Conservation (phyloP, 1,140 invertebrate genomes). For the Sarcophaga peregrina region DNA sequence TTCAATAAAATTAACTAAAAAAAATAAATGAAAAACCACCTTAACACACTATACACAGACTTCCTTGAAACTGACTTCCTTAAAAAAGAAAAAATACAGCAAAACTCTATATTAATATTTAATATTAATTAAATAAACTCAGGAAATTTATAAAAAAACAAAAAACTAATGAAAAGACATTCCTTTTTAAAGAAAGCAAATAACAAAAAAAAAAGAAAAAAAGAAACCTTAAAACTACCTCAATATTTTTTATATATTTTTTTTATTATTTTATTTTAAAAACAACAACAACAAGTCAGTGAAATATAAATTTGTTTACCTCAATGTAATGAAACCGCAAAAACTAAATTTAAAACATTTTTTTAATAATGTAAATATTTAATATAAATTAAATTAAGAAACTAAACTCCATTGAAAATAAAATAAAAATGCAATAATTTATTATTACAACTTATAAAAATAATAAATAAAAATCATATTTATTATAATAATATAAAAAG, state of each 20-base stretch:
- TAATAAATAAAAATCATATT: background rate
- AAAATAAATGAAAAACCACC: background rate
- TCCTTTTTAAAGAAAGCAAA: conserved; percentile 25
- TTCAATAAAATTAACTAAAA: background rate
- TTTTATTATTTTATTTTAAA: conserved; percentile 10
- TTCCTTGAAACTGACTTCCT: conserved; percentile 32
- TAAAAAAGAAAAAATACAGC: background rate
- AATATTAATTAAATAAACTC: background rate
- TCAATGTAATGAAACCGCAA: background rate
- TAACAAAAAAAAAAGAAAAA: no score
- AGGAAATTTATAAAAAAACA: conserved; percentile 5
- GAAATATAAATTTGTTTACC: conserved; percentile 36
- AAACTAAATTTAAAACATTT: background rate
- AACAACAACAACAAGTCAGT: conserved; percentile 33
- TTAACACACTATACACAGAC: background rate
- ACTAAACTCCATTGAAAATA: background rate
- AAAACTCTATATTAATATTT: background rate
- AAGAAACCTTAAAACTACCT: conserved; percentile 38
- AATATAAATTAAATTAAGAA: background rate
- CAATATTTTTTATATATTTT: conserved; percentile 8
- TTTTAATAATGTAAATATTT: no score
- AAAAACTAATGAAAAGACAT: conserved; percentile 25
- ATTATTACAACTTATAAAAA: conserved; percentile 20
- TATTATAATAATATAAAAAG: background rate
- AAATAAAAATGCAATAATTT: conserved; percentile 40